Conservation (phyloP, 2,113 vertebrate genomes). For the Carassius carassius region DNA sequence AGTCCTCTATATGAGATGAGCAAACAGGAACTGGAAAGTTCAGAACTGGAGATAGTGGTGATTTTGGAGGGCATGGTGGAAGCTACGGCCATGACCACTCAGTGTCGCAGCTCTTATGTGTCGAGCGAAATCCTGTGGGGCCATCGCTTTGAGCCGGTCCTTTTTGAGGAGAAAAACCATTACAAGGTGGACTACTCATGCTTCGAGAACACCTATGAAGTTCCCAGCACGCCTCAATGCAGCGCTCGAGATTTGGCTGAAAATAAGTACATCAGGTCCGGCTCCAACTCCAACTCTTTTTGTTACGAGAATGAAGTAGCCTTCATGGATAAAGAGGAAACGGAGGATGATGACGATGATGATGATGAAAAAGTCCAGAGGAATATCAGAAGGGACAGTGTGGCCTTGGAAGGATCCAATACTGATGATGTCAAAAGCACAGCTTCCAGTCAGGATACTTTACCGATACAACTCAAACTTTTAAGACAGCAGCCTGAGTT, state of each 20-base stretch:
- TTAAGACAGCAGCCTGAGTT: conserved; percentile 92
- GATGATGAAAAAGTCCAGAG: conserved; percentile 69
- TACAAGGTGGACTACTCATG: conserved; percentile 96
- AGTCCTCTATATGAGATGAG: conserved; percentile 92
- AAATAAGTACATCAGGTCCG: conserved; percentile 85
- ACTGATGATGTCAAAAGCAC: conserved; percentile 80
- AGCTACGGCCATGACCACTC: conserved; percentile 96
- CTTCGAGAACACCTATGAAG: conserved; percentile 95
- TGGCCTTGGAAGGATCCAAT: conserved; percentile 81
- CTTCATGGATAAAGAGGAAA: conserved; percentile 90
- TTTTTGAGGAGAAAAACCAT: conserved; percentile 94
- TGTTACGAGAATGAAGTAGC: conserved; percentile 98
- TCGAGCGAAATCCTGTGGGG: conserved; percentile 95
- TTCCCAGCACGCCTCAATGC: conserved; percentile 90
- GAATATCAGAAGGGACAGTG: conserved; percentile 68
- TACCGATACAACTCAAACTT: conserved; percentile 85
- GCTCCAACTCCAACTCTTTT: conserved; percentile 91
- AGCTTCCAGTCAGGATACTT: conserved; percentile 81
- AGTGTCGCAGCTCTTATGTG: conserved; percentile 95
- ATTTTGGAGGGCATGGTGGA: conserved; percentile 98
- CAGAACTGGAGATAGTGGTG: conserved; percentile 95
- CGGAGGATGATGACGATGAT: conserved; percentile 77
- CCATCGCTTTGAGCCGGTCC: conserved; percentile 92
- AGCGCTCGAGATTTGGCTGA: conserved; percentile 93
- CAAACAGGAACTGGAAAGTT: conserved; percentile 89